phyloP scores from a whole-genome alignment of 2,797 vertebrate genomes.

The Poecilia wingei region DNA sequence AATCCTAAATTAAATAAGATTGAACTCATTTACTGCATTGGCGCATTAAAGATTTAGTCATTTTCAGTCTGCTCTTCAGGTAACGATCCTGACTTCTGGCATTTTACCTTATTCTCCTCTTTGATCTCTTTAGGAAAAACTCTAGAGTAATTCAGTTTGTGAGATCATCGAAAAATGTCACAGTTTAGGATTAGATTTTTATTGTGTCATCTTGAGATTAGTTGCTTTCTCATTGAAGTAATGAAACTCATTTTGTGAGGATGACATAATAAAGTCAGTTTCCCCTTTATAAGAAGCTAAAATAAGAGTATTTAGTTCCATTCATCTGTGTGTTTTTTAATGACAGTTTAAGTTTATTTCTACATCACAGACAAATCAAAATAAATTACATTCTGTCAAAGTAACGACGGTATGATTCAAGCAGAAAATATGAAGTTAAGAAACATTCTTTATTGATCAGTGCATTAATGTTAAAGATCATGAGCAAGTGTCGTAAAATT shows the following conservation, averaged over 20 bases:
- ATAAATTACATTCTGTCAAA: neutral
- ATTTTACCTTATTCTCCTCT: neutral
- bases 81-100: neutral
- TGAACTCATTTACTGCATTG: neutral
- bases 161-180: neutral
- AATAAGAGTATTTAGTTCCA: neutral
- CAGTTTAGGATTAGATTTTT: neutral
- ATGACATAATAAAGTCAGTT: neutral
- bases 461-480: neutral
- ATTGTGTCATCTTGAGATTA: neutral
- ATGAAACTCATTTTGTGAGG: neutral
- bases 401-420: neutral
- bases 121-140: neutral
- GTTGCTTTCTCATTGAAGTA: neutral
- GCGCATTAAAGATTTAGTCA: neutral
- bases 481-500: neutral
- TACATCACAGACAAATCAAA: neutral
- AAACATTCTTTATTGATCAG: neutral
- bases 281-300: neutral
- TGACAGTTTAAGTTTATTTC: neutral
- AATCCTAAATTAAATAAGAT: constrained; percentile 1
- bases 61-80: neutral
- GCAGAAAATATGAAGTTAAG: neutral
- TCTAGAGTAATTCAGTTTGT: neutral
- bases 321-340: neutral